Conservation (phyloP, 2,888 invertebrate species). For the Dichetophora obliterata region DNA sequence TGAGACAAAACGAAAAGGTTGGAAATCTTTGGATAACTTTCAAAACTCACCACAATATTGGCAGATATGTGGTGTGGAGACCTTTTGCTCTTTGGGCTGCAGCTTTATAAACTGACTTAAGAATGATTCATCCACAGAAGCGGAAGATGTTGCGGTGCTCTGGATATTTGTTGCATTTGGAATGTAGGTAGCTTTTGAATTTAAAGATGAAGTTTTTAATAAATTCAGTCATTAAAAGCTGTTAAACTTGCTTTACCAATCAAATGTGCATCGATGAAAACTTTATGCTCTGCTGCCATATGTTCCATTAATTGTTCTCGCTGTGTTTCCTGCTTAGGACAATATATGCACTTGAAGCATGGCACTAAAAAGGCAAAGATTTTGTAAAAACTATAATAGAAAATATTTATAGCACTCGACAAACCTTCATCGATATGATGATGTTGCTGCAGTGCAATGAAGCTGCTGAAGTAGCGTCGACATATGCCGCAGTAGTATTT, state of each 20-base stretch:
- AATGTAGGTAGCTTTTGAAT: constrained; percentile 13
- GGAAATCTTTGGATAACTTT: not conserved
- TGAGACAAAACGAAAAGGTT: not conserved
- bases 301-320: constrained; percentile 42
- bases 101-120: constrained; percentile 22
- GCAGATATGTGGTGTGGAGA: constrained; percentile 33
- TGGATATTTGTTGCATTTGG: not conserved
- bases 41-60: constrained; percentile 43
- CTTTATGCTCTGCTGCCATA: constrained; percentile 41
- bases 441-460: constrained; percentile 41
- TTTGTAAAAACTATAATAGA: not conserved
- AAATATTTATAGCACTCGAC: not conserved
- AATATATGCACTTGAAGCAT: constrained; percentile 32
- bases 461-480: constrained; percentile 37
- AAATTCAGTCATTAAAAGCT: not conserved
- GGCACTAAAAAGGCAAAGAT: constrained; percentile 16
- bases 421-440: constrained; percentile 41
- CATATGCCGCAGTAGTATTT: constrained; percentile 40
- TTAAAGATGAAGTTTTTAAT: not conserved
- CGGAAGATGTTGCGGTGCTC: not conserved
- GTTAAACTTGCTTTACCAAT: constrained; percentile 30
- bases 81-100: constrained; percentile 2
- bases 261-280: constrained; percentile 38
- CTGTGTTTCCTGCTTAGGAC: constrained; percentile 27
- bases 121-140: constrained; percentile 7